Percentiles rank a stretch among this genome's conserved stretches.
These are phyloP conservation scores for Bradypus variegatus DNA, from an alignment of 2,797 vertebrate species.

Conservation along the genomic window DNA sequence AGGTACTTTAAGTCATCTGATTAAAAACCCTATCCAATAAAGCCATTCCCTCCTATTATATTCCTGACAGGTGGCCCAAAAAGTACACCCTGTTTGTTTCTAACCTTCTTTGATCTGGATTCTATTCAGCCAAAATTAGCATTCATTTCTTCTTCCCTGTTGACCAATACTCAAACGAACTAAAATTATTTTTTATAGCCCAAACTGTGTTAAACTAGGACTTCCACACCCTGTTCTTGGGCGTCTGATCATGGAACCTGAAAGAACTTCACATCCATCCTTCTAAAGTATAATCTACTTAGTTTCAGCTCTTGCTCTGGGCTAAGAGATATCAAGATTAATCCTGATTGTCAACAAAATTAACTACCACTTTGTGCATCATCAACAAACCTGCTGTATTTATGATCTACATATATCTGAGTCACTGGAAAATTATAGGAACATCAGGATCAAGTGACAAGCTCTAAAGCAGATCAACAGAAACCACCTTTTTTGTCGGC, in stretches of 20 bases:
- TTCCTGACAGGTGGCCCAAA: background rate
- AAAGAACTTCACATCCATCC: slow-evolving; percentile 5
- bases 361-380: background rate
- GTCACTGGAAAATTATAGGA: background rate
- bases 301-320: background rate
- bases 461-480: background rate
- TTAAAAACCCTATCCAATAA: background rate
- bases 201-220: background rate
- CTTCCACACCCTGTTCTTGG: background rate
- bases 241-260: slow-evolving; percentile 16
- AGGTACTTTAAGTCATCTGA: background rate
- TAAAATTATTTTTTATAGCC: background rate
- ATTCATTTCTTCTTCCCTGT: background rate
- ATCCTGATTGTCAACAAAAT: slow-evolving; percentile 14
- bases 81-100: background rate
- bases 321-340: slow-evolving; percentile 14
- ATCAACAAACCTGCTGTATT: background rate
- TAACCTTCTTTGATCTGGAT: background rate
- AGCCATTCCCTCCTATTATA: background rate
- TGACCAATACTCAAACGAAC: background rate
- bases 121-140: background rate
- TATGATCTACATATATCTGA: background rate
- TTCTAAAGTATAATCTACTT: background rate
- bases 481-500: background rate
- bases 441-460: background rate